phyloP scores from a whole-genome alignment of 2,113 vertebrate genomes.

The Phyllopteryx taeniolatus region DNA sequence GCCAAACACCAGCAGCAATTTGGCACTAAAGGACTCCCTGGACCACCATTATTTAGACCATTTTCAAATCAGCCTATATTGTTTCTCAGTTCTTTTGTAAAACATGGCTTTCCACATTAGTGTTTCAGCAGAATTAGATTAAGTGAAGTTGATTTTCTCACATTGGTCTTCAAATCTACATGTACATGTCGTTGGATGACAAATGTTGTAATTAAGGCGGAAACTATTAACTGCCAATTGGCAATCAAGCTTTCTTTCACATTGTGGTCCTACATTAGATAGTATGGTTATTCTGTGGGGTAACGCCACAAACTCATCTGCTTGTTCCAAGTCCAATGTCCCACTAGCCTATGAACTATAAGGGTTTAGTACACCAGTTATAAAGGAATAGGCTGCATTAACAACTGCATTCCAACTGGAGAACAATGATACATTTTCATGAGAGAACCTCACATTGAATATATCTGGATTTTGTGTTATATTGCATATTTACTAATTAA shows the following conservation, averaged over 20 bases:
- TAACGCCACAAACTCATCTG: not conserved
- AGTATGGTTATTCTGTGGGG: not conserved
- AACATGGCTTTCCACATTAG: constrained; percentile 19
- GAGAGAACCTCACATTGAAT: not conserved
- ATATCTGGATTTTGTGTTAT: too few species aligned
- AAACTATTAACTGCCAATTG: not conserved
- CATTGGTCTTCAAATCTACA: too few species aligned
- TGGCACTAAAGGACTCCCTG: constrained; percentile 50
- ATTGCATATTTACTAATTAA: too few species aligned
- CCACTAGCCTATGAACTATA: too few species aligned
- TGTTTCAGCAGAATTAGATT: constrained; percentile 16
- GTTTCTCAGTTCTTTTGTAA: constrained; percentile 40
- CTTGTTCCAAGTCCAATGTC: too few species aligned
- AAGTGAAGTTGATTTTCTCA: constrained; percentile 3
- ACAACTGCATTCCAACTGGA: not conserved
- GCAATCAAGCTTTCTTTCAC: constrained; percentile 22
- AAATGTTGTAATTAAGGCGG: constrained; percentile 13
- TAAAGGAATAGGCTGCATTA: not conserved
- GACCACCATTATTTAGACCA: constrained; percentile 49
- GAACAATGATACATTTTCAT: not conserved
- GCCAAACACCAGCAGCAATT: constrained; percentile 60
- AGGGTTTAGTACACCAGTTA: not conserved
- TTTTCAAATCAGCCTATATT: constrained; percentile 63
- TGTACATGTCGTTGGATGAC: constrained; percentile 25
- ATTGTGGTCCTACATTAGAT: constrained; percentile 4